phyloP scores from a whole-genome alignment of 2,113 vertebrate genomes.

The Psilopsiagon aymara region DNA sequence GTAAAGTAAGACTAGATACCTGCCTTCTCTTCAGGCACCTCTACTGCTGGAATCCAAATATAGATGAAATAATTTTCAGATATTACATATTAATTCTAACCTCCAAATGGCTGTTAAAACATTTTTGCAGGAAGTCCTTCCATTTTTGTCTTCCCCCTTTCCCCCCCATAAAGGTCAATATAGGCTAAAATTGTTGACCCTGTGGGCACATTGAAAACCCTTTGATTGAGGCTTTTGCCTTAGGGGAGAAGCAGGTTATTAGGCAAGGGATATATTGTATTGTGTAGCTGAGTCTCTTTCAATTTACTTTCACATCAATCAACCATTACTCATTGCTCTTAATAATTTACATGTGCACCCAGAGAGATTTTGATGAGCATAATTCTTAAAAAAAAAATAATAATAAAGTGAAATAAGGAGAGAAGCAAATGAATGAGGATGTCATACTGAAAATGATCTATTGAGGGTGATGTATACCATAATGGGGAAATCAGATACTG shows the following conservation, averaged over 20 bases:
- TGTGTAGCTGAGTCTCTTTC: not conserved
- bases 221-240: not conserved
- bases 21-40: not conserved
- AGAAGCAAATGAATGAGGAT: not conserved
- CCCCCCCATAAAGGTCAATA: not conserved
- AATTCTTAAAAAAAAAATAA: not conserved
- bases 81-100: not conserved
- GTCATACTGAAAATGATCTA: not conserved
- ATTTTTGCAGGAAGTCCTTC: not conserved
- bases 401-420: not conserved
- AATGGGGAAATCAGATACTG: not conserved
- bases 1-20: accelerated
- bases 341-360: constrained; percentile 20
- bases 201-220: not conserved
- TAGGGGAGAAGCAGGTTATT: not conserved
- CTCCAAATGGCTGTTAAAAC: not conserved
- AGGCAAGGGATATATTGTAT: not conserved
- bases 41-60: not conserved
- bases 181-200: not conserved
- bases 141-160: not conserved
- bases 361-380: not conserved
- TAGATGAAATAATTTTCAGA: not conserved
- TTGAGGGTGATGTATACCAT: not conserved
- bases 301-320: constrained; percentile 28
- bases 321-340: not conserved